Evolutionary conservation across 2,888 invertebrate species (phyloP), one percentile per base, ranked within the genome.

Genomic region (Lymantria dispar): DNA sequence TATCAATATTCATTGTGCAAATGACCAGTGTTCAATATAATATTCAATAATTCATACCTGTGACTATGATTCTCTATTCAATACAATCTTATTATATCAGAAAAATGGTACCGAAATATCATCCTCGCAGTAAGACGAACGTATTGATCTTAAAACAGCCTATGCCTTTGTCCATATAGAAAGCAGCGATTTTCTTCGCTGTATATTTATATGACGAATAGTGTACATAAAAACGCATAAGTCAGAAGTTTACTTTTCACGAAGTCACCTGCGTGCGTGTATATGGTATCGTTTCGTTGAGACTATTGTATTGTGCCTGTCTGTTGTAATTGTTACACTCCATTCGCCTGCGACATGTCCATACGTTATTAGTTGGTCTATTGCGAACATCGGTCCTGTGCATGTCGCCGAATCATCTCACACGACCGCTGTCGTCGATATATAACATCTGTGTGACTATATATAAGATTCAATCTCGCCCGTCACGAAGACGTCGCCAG

Each of bases 131-230:
- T 75, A 62, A 71, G 70, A 60, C 72, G 73, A 70, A 50, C 65
- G 71, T 76, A 76, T 79, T 78, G 74, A 76, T 73, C 72, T 56
- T 62, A 57, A 62, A 75, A 72, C 75, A 64, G 64, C 63, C 58
- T 62, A 58, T 52, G 68, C 73, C 64, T 73, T 82, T 80, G 77
- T 79, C 68, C 61, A 51, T 52, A 62, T 73, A 74, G 79, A 83
- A 81, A 80, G 76, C 73, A 60, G 70, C 76, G 74, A 85, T 87
- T 88, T 84, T 85, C 85, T 80, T 72, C 79, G 81, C 75, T 76
- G 72, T 72, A 72, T 74, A 71, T 74, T 70, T 63, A 68, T 62
- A 65, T 76, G 70, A 65, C 49, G 54, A 40, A 36, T 47, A 71
- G 70, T 74, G 72, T 75, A 75, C 72, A 72, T 76, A 72, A 62